Conservation (phyloP, 53 echinoderm and acorn worm genomes). For the Crossaster papposus region DNA sequence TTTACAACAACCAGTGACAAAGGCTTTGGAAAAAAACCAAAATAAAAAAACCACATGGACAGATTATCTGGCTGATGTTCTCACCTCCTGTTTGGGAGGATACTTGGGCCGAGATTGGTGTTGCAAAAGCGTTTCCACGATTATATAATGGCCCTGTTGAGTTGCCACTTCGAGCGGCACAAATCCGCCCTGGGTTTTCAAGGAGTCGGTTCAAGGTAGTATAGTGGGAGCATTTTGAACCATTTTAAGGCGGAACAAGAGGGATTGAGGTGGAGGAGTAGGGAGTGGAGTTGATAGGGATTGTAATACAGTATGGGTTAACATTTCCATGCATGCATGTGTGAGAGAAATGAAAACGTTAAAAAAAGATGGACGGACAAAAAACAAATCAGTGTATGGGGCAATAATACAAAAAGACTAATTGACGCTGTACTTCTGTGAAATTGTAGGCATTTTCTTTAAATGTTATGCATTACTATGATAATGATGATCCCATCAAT, state of each 20-base stretch:
- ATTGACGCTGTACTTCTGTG: not conserved
- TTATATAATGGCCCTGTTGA: slow-evolving; percentile 96
- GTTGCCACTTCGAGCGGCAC: slow-evolving; percentile 97
- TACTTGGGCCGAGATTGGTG: slow-evolving; percentile 89
- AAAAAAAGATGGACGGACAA: slow-evolving; percentile 30
- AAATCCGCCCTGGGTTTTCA: slow-evolving; percentile 84
- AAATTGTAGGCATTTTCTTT: not conserved
- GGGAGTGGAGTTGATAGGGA: not conserved
- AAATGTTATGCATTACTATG: not conserved
- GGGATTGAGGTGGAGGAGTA: not conserved
- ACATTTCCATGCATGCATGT: slow-evolving; percentile 63
- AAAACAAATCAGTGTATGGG: slow-evolving; percentile 24
- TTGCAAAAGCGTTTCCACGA: slow-evolving; percentile 98
- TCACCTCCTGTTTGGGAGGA: slow-evolving; percentile 75
- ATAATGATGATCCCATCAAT: not conserved
- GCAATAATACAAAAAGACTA: not conserved
- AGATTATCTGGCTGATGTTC: slow-evolving; percentile 33
- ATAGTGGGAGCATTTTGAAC: not conserved
- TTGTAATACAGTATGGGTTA: not conserved
- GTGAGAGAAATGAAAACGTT: slow-evolving; percentile 54
- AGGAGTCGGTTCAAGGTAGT: not conserved
- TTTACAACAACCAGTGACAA: slow-evolving; percentile 36
- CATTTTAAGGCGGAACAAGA: not conserved
- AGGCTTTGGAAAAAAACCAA: slow-evolving; percentile 32
- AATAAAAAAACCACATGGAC: not conserved